Evolutionary conservation across 2,797 vertebrate species (phyloP).

Genomic region (Hirundo rustica): DNA sequence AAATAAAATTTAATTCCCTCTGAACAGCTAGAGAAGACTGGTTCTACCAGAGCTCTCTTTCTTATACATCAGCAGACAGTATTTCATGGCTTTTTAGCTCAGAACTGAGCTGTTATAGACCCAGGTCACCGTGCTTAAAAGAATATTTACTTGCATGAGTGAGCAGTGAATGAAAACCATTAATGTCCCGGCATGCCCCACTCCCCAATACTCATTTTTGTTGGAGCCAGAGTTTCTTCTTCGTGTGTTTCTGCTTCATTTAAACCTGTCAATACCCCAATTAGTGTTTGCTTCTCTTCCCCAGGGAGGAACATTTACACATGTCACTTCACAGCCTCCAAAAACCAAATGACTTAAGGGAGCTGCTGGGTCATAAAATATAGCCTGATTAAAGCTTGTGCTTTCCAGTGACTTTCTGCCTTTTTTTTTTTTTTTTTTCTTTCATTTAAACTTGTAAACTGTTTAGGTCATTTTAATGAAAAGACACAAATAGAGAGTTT

Average conservation of each 20-base stretch:
- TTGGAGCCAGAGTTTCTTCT: constrained; percentile 38
- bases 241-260: constrained; percentile 81
- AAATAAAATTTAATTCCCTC: background rate
- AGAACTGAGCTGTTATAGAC: constrained; percentile 53
- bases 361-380: constrained; percentile 53
- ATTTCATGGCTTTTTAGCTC: constrained; percentile 74
- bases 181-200: constrained; percentile 48
- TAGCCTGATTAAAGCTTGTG: constrained; percentile 9
- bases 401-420: background rate
- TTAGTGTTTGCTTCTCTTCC: constrained; percentile 74
- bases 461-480: background rate
- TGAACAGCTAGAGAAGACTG: background rate
- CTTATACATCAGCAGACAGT: constrained; percentile 57
- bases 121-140: constrained; percentile 64
- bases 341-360: constrained; percentile 56
- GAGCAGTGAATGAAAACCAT: constrained; percentile 71
- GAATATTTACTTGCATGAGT: constrained; percentile 70
- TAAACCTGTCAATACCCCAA: constrained; percentile 81
- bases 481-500: background rate
- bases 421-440: background rate
- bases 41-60: constrained; percentile 5
- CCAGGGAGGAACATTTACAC: constrained; percentile 65
- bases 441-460: background rate
- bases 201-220: constrained; percentile 11
- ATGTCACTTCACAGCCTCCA: constrained; percentile 67